Percentiles rank a stretch among this genome's conserved stretches.
Conservation (phyloP, 2,797 vertebrate genomes). For the Apogon hyalosoma region DNA sequence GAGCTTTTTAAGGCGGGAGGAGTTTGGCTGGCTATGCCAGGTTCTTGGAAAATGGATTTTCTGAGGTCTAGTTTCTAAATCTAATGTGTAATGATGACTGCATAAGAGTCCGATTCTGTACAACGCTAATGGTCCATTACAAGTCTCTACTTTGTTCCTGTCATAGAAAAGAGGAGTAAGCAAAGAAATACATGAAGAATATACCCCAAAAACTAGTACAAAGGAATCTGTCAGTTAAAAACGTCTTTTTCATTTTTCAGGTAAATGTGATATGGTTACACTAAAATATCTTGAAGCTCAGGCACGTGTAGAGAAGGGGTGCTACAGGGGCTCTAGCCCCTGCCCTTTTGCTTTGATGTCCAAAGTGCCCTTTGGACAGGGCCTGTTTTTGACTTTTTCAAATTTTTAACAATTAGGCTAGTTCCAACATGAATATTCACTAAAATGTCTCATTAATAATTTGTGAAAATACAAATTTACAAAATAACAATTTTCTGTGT, state of each 20-base stretch:
- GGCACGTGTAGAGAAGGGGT: no score
- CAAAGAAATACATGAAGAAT: conserved; percentile 28
- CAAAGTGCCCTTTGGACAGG: no score
- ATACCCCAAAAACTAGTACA: conserved; percentile 27
- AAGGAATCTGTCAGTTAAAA: conserved; percentile 42
- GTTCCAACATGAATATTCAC: no score
- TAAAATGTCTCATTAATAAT: no score
- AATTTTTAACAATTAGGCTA: no score
- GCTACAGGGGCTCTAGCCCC: no score
- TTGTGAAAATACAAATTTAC: no score
- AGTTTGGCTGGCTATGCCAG: conserved; percentile 40
- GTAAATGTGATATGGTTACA: not conserved
- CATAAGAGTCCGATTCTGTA: conserved; percentile 52
- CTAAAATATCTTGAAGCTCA: not conserved
- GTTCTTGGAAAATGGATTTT: conserved; percentile 51
- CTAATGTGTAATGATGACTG: conserved; percentile 63
- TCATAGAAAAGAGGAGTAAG: conserved; percentile 37
- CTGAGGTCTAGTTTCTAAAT: conserved; percentile 54
- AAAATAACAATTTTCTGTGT: no score
- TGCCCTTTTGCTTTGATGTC: no score
- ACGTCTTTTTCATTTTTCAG: conserved; percentile 23
- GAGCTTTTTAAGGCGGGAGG: conserved; percentile 29
- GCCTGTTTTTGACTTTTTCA: no score
- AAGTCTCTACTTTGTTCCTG: conserved; percentile 53
- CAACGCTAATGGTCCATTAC: conserved; percentile 70